phyloP scores from a whole-genome alignment of 2,797 vertebrate genomes.

The Halcyon smyrnensis region DNA sequence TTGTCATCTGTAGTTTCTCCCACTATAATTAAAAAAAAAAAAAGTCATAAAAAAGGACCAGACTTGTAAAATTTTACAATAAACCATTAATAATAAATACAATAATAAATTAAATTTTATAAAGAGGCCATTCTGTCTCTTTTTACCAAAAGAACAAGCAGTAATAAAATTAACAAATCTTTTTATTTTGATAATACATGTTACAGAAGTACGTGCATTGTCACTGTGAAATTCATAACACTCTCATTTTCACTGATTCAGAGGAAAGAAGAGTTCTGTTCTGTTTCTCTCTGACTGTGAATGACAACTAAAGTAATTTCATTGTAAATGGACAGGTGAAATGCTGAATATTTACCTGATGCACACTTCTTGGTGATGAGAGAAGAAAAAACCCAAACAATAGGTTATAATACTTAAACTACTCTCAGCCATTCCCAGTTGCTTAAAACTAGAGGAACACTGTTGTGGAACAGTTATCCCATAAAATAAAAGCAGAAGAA shows the following conservation, averaged over 20 bases:
- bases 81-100: neutral
- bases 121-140: neutral
- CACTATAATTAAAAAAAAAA: constrained; percentile 82
- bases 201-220: neutral
- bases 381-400: neutral
- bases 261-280: neutral
- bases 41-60: neutral
- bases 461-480: neutral
- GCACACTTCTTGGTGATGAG: neutral
- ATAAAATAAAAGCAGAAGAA: neutral
- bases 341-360: neutral
- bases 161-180: neutral
- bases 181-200: neutral
- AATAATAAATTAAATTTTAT: neutral
- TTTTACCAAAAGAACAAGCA: neutral
- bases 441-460: neutral
- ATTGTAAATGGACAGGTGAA: neutral
- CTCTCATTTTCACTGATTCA: neutral
- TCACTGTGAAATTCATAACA: neutral
- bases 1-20: constrained; percentile 96
- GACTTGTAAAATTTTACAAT: neutral
- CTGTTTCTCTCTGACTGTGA: neutral
- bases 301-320: neutral
- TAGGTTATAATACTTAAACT: neutral
- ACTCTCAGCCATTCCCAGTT: neutral